phyloP scores from a whole-genome alignment of 2,888 invertebrate genomes.

The Cheilosia urbana region DNA sequence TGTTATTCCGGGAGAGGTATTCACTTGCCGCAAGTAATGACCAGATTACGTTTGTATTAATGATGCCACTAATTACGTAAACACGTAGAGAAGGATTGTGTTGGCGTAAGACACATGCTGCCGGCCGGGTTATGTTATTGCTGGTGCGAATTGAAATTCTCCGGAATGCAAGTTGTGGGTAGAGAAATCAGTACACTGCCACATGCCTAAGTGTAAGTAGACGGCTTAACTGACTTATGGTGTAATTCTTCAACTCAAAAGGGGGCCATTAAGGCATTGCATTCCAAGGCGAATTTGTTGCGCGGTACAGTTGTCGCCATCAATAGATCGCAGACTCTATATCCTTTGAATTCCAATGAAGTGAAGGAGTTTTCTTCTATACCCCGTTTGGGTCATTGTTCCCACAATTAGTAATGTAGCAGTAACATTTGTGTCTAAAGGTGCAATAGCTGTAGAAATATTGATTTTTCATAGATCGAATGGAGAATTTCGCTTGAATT shows the following conservation, averaged over 20 bases:
- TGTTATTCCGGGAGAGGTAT: neutral
- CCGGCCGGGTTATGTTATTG: neutral
- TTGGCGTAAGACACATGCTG: conserved; percentile 4
- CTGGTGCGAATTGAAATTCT: neutral
- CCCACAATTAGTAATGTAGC: no score
- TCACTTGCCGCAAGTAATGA: conserved; percentile 1
- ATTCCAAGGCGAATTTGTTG: no score
- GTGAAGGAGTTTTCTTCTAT: no score
- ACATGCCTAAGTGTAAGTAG: neutral
- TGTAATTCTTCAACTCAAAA: neutral
- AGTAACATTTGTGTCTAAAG: no score
- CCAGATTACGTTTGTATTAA: conserved; percentile 23
- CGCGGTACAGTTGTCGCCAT: no score
- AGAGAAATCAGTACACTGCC: neutral
- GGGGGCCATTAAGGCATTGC: no score
- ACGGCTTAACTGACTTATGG: neutral
- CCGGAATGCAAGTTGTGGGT: neutral
- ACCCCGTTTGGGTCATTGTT: no score
- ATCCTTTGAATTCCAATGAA: no score
- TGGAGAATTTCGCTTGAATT: no score
- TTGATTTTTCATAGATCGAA: no score
- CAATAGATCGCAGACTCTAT: no score
- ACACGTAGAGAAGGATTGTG: neutral
- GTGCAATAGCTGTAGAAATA: no score
- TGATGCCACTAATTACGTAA: conserved; percentile 17